These are phyloP conservation scores for Gulo gulo DNA, from an alignment of 2,113 vertebrate genomes.

Conservation along the genomic window DNA sequence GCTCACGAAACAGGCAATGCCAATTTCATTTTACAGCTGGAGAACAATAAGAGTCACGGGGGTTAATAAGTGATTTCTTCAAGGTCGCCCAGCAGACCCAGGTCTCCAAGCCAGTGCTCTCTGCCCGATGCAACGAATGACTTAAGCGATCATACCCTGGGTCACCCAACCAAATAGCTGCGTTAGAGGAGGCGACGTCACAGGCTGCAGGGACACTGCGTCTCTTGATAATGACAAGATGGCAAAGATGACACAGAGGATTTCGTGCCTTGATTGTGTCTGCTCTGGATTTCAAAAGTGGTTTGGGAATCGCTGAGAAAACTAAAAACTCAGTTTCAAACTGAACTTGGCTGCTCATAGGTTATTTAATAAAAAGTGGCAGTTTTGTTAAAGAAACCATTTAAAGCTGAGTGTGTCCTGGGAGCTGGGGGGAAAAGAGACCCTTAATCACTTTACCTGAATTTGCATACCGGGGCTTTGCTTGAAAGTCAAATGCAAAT, in stretches of 20 bases:
- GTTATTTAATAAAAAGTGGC: not conserved
- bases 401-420: not conserved
- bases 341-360: not conserved
- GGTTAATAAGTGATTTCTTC: not conserved
- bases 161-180: not conserved
- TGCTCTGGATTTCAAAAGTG: not conserved
- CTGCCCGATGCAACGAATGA: fast-evolving
- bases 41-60: not conserved
- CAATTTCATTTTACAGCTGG: not conserved
- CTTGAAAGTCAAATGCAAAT: not conserved
- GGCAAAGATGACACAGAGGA: not conserved
- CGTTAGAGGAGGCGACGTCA: not conserved
- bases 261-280: not conserved
- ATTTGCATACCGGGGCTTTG: not conserved
- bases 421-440: not conserved
- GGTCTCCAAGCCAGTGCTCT: not conserved
- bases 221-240: not conserved
- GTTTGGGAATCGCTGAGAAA: not conserved
- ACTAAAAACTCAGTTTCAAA: not conserved
- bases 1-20: not conserved
- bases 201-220: fast-evolving
- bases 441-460: not conserved
- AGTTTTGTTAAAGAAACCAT: not conserved
- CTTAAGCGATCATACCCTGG: not conserved
- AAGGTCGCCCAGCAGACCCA: not conserved